Evolutionary conservation across 2,797 vertebrate genomes (phyloP).

Genomic region (Malacoraja senta): DNA sequence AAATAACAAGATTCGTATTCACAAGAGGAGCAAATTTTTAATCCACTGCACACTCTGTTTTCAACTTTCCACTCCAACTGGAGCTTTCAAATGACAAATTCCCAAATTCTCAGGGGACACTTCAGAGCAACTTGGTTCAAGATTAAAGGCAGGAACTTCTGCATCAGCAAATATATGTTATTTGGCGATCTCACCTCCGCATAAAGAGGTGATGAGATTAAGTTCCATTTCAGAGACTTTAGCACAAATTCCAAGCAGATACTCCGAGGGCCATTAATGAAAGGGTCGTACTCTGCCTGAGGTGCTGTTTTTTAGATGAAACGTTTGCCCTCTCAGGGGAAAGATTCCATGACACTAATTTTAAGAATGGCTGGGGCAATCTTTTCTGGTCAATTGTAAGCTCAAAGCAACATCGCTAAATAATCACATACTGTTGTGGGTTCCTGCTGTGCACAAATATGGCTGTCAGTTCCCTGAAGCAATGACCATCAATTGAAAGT

Average conservation of each 20-base stretch:
- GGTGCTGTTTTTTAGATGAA: not conserved
- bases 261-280: not conserved
- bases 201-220: not conserved
- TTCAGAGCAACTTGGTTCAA: not conserved
- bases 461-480: no score
- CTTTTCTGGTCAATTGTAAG: no score
- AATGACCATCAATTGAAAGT: no score
- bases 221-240: not conserved
- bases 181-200: not conserved
- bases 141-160: not conserved
- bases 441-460: no score
- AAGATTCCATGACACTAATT: not conserved
- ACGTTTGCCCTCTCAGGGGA: not conserved
- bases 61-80: not conserved
- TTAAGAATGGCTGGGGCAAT: not conserved
- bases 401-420: no score
- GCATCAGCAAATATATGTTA: not conserved
- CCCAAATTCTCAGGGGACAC: not conserved
- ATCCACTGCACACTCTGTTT: not conserved
- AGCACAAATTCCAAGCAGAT: not conserved
- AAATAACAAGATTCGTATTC: not conserved
- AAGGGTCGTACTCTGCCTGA: not conserved
- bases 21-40: not conserved
- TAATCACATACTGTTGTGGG: no score
- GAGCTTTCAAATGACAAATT: not conserved